These are phyloP conservation scores for Microchrysa polita DNA, from an alignment of 2,888 invertebrate genomes.

Conservation along the genomic window DNA sequence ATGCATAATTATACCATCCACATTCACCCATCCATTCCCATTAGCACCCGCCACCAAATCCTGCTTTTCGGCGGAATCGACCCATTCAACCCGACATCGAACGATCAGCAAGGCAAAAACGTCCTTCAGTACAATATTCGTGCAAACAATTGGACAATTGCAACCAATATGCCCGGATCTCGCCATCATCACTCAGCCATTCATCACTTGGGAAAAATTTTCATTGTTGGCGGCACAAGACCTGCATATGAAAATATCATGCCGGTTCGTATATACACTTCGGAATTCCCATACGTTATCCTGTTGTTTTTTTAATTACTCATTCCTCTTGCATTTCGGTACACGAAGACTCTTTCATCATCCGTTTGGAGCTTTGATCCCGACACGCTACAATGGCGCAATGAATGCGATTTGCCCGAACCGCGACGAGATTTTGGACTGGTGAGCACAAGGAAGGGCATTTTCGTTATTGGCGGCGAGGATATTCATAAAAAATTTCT, in stretches of 20 bases:
- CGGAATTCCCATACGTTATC: neutral
- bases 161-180: conserved; percentile 75
- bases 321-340: neutral
- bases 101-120: conserved; percentile 70
- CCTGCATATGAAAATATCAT: conserved; percentile 49
- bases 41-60: conserved; percentile 56
- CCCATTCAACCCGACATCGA: conserved; percentile 69
- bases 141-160: conserved; percentile 72
- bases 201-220: conserved; percentile 72
- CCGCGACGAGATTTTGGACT: conserved; percentile 76
- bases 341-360: conserved; percentile 63
- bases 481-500: conserved; percentile 66
- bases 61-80: conserved; percentile 77
- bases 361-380: conserved; percentile 78
- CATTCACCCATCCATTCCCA: too few relatives aligned
- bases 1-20: too few relatives aligned
- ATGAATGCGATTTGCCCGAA: conserved; percentile 69
- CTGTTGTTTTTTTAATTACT: neutral
- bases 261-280: conserved; percentile 43
- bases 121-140: conserved; percentile 70
- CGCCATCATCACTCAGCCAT: conserved; percentile 75
- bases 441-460: conserved; percentile 71
- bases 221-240: conserved; percentile 70
- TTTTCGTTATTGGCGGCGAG: conserved; percentile 78
- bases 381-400: conserved; percentile 71